Conservation (phyloP, 2,888 invertebrate genomes). For the Sycophila texana region DNA sequence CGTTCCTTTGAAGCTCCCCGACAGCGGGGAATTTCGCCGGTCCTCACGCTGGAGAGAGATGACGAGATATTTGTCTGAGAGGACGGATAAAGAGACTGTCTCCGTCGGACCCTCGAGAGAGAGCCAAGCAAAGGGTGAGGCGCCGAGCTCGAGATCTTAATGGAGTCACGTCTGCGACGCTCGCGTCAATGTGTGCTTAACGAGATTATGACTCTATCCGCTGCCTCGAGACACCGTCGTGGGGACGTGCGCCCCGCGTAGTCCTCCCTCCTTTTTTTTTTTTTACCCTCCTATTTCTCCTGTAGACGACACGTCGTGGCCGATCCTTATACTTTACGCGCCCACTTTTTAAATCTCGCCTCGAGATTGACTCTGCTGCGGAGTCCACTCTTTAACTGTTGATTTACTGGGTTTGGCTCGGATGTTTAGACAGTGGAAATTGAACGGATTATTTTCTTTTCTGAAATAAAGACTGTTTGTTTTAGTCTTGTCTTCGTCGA, state of each 20-base stretch:
- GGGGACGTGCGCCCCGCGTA: background rate
- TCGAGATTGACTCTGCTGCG: constrained; percentile 13
- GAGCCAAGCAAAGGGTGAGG: constrained; percentile 1
- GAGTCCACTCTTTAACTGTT: background rate
- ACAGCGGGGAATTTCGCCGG: background rate
- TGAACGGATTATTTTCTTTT: too few species aligned
- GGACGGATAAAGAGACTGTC: constrained; percentile 43
- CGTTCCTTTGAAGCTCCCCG: background rate
- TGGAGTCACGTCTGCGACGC: constrained; percentile 50
- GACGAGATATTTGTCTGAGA: constrained; percentile 46
- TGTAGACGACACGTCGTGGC: too few species aligned
- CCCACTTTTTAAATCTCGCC: background rate
- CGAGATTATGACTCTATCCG: constrained; percentile 55
- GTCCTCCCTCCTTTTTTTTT: background rate
- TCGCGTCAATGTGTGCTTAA: constrained; percentile 56
- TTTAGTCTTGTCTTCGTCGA: too few species aligned
- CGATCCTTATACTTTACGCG: background rate
- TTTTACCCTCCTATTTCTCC: background rate
- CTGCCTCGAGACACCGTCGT: background rate
- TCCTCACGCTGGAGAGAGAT: background rate
- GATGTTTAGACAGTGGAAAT: too few species aligned
- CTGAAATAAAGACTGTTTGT: too few species aligned
- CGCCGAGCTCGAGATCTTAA: constrained; percentile 43
- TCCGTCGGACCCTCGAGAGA: constrained; percentile 1
- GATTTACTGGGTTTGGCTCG: too few species aligned